These are phyloP conservation scores for Polymixis flavicincta DNA, from an alignment of 2,888 invertebrate species.

Conservation along the genomic window DNA sequence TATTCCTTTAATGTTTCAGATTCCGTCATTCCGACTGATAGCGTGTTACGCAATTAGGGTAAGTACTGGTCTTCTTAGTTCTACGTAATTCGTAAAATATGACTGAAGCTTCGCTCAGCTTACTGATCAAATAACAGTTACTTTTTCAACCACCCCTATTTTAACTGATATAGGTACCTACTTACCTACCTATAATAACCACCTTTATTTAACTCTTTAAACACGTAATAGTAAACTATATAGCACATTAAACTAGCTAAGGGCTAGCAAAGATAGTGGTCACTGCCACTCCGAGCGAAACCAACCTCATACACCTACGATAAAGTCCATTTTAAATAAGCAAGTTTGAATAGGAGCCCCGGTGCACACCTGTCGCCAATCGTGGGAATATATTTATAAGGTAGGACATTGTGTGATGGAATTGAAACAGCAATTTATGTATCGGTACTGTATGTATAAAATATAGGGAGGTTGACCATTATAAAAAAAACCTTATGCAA, in stretches of 20 bases:
- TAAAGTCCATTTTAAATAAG: constrained; percentile 18
- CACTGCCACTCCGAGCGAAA: constrained; percentile 9
- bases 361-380: constrained; percentile 77
- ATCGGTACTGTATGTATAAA: constrained; percentile 13
- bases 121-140: not conserved
- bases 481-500: not conserved
- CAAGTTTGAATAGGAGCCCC: constrained; percentile 19
- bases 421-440: constrained; percentile 64
- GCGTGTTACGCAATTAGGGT: too few relatives aligned
- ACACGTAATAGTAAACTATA: constrained; percentile 49
- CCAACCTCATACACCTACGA: accelerated
- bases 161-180: not conserved
- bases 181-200: constrained; percentile 11
- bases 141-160: constrained; percentile 33
- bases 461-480: constrained; percentile 1
- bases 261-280: constrained; percentile 56
- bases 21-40: too few relatives aligned
- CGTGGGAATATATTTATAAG: constrained; percentile 76
- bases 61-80: not conserved
- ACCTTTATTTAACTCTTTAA: constrained; percentile 60
- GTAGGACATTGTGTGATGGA: constrained; percentile 68
- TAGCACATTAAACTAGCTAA: constrained; percentile 48
- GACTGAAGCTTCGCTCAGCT: not conserved
- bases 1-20: too few relatives aligned
- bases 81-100: not conserved